Evolutionary conservation across 1,140 invertebrate species (phyloP).

Genomic region (Pseudomyrmex pallidus): DNA sequence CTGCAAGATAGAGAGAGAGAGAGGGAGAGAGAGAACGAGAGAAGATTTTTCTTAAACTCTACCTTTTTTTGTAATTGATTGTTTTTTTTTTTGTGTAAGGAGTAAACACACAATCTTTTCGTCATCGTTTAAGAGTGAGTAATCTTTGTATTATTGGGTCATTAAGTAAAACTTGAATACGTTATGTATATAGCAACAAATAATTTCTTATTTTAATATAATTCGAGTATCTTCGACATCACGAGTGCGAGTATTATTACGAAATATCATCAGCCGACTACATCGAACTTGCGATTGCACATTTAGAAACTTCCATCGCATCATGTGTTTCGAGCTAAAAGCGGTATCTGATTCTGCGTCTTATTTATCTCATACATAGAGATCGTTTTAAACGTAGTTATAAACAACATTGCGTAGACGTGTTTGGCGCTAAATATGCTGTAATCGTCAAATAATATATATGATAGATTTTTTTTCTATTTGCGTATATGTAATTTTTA

Average conservation of each 20-base stretch:
- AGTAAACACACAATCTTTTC: not conserved
- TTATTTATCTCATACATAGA: constrained; percentile 40
- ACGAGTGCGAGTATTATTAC: too few species aligned
- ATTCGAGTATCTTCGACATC: too few species aligned
- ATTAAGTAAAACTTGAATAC: too few species aligned
- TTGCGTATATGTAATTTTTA: not conserved
- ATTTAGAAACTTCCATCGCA: constrained; percentile 50
- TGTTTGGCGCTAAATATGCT: constrained; percentile 25
- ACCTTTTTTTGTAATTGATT: not conserved
- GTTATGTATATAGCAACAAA: too few species aligned
- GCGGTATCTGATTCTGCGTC: constrained; percentile 55
- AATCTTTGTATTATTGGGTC: not conserved
- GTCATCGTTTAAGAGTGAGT: constrained; percentile 24
- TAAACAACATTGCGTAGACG: constrained; percentile 7
- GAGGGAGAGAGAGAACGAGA: not conserved
- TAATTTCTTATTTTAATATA: too few species aligned
- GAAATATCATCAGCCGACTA: constrained; percentile 7
- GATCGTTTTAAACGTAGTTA: not conserved
- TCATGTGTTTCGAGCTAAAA: constrained; percentile 38
- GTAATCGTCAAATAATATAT: not conserved
- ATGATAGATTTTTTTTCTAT: not conserved
- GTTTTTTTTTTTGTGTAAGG: not conserved
- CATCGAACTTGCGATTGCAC: constrained; percentile 31
- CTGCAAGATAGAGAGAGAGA: not conserved
- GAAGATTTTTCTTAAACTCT: not conserved